Base-by-base conservation (phyloP, 2,888 invertebrate genomes). In the Sicus ferrugineus region DNA sequence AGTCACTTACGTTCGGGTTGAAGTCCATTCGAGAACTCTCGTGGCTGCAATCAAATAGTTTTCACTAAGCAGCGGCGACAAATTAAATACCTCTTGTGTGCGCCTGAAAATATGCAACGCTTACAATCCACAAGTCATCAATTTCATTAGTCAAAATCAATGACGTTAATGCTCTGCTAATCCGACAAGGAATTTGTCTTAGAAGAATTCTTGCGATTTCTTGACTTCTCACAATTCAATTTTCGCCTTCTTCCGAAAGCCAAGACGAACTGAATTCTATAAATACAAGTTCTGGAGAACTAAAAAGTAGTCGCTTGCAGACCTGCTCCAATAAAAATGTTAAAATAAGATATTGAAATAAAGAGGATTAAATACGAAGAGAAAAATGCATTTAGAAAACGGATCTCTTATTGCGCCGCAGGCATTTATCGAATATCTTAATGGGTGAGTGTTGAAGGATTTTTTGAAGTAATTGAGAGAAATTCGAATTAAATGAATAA, bases 11-110 rank as follows among this genome's bases (percentile, higher is more conserved):
- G n/a, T n/a, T n/a, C n/a, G n/a, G n/a, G n/a, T n/a, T n/a, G n/a
- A n/a, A n/a, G n/a, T n/a, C n/a, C n/a, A n/a, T n/a, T n/a, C n/a
- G n/a, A n/a, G n/a, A n/a, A n/a, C n/a, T n/a, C n/a, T n/a, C n/a
- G n/a, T n/a, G n/a, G n/a, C n/a, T n/a, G n/a, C n/a, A n/a, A n/a
- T n/a, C n/a, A n/a, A n/a, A n/a, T n/a, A n/a, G n/a, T n/a, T n/a
- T n/a, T n/a, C n/a, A n/a, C n/a, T n/a, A n/a, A n/a, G n/a, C n/a
- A n/a, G n/a, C n/a, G n/a, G n/a, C n/a, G n/a, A n/a, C n/a, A n/a
- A n/a, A n/a, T n/a, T n/a, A n/a, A n/a, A n/a, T n/a, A 31, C 38
- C 72, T 73, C 72, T 73, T 72, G 72, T 58, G 72, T 68, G 68
- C 26, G 54, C 54, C 65, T 34, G 48, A 48, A 58, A 48, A 48